Evolutionary conservation across 2,888 invertebrate species (phyloP).

Genomic region (Apamea sordens): DNA sequence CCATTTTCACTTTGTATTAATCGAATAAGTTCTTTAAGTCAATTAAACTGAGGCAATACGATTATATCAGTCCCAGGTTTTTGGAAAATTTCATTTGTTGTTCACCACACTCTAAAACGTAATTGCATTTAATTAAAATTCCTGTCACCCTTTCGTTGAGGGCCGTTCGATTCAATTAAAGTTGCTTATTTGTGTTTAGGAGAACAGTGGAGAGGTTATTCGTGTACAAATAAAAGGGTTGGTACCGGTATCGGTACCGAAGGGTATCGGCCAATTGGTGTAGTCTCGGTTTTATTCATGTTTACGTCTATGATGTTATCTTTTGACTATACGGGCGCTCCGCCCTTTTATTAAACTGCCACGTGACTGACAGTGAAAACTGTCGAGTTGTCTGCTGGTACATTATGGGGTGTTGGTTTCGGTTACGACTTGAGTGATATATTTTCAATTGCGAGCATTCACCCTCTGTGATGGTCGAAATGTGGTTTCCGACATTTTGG

Average conservation of each 20-base stretch:
- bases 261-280: constrained; percentile 86
- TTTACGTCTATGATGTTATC: constrained; percentile 88
- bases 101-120: constrained; percentile 68
- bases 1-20: constrained; percentile 7
- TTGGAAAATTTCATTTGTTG: constrained; percentile 63
- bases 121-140: constrained; percentile 82
- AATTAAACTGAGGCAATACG: constrained; percentile 53
- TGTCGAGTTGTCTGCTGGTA: constrained; percentile 67
- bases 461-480: constrained; percentile 32
- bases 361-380: constrained; percentile 71
- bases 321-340: constrained; percentile 83
- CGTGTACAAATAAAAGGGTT: constrained; percentile 64
- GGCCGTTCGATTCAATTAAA: constrained; percentile 85
- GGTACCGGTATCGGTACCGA: constrained; percentile 75
- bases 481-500: constrained; percentile 48
- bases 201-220: constrained; percentile 65
- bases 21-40: constrained; percentile 41
- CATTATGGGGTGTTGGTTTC: constrained; percentile 44
- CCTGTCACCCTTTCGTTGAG: constrained; percentile 79
- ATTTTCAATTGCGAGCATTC: constrained; percentile 45
- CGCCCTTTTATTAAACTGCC: constrained; percentile 86
- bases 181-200: constrained; percentile 82
- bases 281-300: constrained; percentile 79
- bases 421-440: constrained; percentile 34
- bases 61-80: constrained; percentile 51